Base-by-base conservation (phyloP, 2,888 invertebrate genomes). In the Pristionchus japonicus region DNA sequence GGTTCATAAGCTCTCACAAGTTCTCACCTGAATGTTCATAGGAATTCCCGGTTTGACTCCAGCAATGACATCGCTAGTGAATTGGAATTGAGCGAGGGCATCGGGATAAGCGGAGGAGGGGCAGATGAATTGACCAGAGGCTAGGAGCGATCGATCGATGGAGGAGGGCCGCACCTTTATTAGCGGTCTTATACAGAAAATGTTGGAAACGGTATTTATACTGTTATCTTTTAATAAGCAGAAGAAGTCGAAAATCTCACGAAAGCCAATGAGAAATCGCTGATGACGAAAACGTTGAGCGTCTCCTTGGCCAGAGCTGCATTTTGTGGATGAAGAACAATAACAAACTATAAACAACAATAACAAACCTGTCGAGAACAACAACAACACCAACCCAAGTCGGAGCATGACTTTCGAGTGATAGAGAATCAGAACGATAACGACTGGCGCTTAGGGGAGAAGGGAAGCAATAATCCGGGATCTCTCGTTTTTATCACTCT, bases 1-100 rank as follows among this genome's bases (percentile, higher is more conserved):
- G n/a, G n/a, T n/a, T n/a, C n/a, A n/a, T n/a, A n/a, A n/a, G n/a
- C n/a, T n/a, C n/a, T n/a, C n/a, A n/a, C n/a, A n/a, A n/a, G n/a
- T n/a, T n/a, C 11, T 77, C 20, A 77, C 77, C 77, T 77, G 77
- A 77, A 77, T 77, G 0, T n/a, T 43, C 77, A 77, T 77, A 43
- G 40, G 40, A 43, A 43, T 77, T n/a, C 7, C 23, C n/a, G 2
- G 6, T 7, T 43, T 3, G 3, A 77, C 77, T n/a, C 43, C 43
- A 3, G 43, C 40, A 43, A 77, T 77, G 77, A 43, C 43, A 43
- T 77, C 77, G 43, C 77, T 77, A 43, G 77, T 77, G 77, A 77
- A 77, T 43, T 77, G 77, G n/a, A 77, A 77, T 11, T 77, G 77
- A 7, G 43, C 23, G 11, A 77, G 77, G n/a, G 77, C 77, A 77